Conservation (phyloP, 2,888 invertebrate species). For the Syrphus vitripennis region DNA sequence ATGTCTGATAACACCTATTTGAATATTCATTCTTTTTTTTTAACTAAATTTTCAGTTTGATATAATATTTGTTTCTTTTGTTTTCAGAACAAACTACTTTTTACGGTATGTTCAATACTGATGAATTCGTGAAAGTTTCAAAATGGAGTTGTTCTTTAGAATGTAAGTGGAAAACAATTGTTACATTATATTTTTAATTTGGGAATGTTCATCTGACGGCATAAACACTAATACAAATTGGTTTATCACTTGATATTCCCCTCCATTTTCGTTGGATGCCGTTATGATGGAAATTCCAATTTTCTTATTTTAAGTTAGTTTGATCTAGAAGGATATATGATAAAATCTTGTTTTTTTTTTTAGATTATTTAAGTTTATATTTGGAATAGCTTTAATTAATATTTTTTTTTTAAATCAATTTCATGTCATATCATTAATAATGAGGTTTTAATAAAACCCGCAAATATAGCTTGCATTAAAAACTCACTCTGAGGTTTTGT, state of each 20-base stretch:
- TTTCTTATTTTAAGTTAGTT: neutral
- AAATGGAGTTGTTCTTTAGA: neutral
- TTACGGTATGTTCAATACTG: neutral
- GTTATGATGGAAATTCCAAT: neutral
- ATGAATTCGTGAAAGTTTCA: neutral
- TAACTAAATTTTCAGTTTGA: neutral
- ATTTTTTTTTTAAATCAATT: too few relatives aligned
- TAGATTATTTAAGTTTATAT: too few relatives aligned
- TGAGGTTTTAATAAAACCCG: too few relatives aligned
- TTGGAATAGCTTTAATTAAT: too few relatives aligned
- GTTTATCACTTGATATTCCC: too few relatives aligned
- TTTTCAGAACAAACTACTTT: neutral
- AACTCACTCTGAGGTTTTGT: too few relatives aligned
- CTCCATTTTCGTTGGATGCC: too few relatives aligned
- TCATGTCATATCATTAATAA: too few relatives aligned
- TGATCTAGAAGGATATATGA: neutral
- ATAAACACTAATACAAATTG: too few relatives aligned
- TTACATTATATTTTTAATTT: neutral
- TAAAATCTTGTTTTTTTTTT: too few relatives aligned
- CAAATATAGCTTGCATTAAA: too few relatives aligned
- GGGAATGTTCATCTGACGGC: neutral
- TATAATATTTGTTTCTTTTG: neutral
- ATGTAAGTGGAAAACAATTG: neutral
- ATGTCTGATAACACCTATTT: conserved; percentile 16
- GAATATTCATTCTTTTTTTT: neutral